Conservation (phyloP, 2,888 invertebrate genomes). For the Heliconius ethilla region DNA sequence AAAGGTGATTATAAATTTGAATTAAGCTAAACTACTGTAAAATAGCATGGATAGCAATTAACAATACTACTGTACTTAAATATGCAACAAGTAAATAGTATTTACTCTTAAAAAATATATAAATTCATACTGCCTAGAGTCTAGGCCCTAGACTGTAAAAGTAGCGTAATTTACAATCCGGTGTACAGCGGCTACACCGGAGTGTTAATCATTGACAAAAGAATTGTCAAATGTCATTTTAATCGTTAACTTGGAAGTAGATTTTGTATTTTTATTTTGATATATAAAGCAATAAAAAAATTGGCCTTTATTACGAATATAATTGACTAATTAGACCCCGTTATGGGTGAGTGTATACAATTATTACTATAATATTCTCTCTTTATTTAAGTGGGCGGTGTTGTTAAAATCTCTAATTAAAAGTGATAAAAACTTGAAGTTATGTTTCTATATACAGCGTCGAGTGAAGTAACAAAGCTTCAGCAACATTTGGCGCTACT, state of each 20-base stretch:
- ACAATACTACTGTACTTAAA: too few species aligned
- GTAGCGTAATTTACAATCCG: too few species aligned
- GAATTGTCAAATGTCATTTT: constrained; percentile 51
- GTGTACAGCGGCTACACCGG: neutral
- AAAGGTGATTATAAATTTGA: too few species aligned
- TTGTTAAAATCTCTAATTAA: constrained; percentile 55
- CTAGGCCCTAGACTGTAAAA: too few species aligned
- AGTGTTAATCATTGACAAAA: constrained; percentile 10
- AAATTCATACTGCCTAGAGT: too few species aligned
- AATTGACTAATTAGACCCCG: constrained; percentile 53
- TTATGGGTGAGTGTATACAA: constrained; percentile 72
- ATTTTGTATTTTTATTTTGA: constrained; percentile 44
- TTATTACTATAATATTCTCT: constrained; percentile 52
- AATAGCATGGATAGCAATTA: too few species aligned
- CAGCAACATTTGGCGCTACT: constrained; percentile 93
- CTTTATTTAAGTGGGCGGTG: constrained; percentile 41
- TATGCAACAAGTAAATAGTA: too few species aligned
- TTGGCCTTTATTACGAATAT: constrained; percentile 45
- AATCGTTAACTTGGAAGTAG: constrained; percentile 51
- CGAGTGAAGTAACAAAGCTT: constrained; percentile 84
- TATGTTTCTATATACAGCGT: constrained; percentile 67
- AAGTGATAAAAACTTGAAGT: constrained; percentile 63
- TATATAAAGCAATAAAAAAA: constrained; percentile 26
- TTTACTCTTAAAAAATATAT: too few species aligned
- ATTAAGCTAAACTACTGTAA: too few species aligned